Evolutionary conservation across 2,888 invertebrate species (phyloP).

Genomic region (Xestobium rufovillosum): DNA sequence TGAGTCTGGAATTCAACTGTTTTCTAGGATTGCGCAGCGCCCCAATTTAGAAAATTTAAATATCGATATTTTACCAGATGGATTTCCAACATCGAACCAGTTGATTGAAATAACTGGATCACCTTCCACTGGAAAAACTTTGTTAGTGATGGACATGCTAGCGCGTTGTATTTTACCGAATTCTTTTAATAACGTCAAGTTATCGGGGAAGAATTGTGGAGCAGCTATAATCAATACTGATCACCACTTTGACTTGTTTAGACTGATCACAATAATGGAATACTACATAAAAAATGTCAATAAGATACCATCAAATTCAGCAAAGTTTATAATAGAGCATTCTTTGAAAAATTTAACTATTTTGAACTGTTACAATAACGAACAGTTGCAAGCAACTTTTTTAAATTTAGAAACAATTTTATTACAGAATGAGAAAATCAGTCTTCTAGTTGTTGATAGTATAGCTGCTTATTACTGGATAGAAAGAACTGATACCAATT

Average conservation of each 20-base stretch:
- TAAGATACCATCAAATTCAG: slow-evolving; percentile 17
- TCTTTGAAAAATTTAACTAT: slow-evolving; percentile 38
- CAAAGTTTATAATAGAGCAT: slow-evolving; percentile 29
- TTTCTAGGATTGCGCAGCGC: slow-evolving; percentile 21
- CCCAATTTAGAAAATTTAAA: slow-evolving; percentile 20
- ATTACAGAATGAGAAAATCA: slow-evolving; percentile 38
- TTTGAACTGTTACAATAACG: slow-evolving; percentile 39
- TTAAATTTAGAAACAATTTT: slow-evolving; percentile 40
- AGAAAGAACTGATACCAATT: slow-evolving; percentile 18
- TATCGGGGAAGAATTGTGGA: slow-evolving; percentile 42
- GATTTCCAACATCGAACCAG: slow-evolving; percentile 39
- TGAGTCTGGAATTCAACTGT: slow-evolving; percentile 25
- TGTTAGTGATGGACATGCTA: slow-evolving; percentile 44
- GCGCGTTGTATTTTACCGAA: slow-evolving; percentile 43
- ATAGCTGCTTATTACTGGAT: slow-evolving; percentile 48
- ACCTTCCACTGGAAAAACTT: slow-evolving; percentile 44
- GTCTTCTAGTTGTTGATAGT: slow-evolving; percentile 46
- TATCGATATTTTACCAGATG: slow-evolving; percentile 20
- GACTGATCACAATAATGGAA: slow-evolving; percentile 38
- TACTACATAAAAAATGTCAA: slow-evolving; percentile 29
- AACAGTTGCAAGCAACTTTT: slow-evolving; percentile 37
- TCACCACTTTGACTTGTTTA: slow-evolving; percentile 43
- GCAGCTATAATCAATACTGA: slow-evolving; percentile 47
- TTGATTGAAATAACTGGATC: slow-evolving; percentile 46
- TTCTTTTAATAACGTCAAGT: too few species aligned